phyloP scores from a whole-genome alignment of 2,888 invertebrate genomes.

The Parnassius orleans region DNA sequence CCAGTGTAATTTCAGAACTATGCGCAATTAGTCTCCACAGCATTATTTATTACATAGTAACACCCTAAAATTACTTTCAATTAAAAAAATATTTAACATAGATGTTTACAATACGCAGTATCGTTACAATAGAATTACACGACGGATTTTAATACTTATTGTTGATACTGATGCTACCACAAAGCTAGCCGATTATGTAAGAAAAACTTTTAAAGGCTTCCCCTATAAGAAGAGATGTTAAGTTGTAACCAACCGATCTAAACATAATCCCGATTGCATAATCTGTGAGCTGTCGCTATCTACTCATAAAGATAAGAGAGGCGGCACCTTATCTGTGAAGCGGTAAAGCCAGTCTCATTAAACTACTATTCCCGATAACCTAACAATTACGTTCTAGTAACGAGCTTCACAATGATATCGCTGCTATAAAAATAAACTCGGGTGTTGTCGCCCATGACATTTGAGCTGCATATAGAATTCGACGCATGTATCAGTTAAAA shows the following conservation, averaged over 20 bases:
- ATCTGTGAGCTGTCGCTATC: slow-evolving; percentile 37
- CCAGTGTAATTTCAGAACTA: too few species aligned
- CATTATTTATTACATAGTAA: too few species aligned
- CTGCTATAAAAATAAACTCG: slow-evolving; percentile 23
- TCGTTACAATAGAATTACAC: too few species aligned
- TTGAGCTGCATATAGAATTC: slow-evolving; percentile 1
- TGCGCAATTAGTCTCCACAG: too few species aligned
- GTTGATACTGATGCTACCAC: too few species aligned
- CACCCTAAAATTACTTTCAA: too few species aligned
- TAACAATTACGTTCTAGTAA: slow-evolving; percentile 53
- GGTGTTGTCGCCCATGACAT: slow-evolving; percentile 19
- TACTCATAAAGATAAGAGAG: slow-evolving; percentile 52
- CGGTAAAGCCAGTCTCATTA: slow-evolving; percentile 55
- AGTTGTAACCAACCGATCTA: slow-evolving; percentile 22
- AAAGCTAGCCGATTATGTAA: too few species aligned
- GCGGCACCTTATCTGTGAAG: slow-evolving; percentile 42
- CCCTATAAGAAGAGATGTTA: slow-evolving; percentile 10
- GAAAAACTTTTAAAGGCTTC: too few species aligned
- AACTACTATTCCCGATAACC: slow-evolving; percentile 58
- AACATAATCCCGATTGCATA: slow-evolving; percentile 29
- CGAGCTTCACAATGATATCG: slow-evolving; percentile 34
- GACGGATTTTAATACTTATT: too few species aligned
- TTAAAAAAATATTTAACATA: too few species aligned
- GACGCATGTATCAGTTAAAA: slow-evolving; percentile 8
- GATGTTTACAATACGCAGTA: too few species aligned